A percentile compares a stretch with the other conserved stretches of the same genome.
Evolutionary conservation across 1,140 invertebrate genomes (phyloP).

Genomic region (Limonius californicus): DNA sequence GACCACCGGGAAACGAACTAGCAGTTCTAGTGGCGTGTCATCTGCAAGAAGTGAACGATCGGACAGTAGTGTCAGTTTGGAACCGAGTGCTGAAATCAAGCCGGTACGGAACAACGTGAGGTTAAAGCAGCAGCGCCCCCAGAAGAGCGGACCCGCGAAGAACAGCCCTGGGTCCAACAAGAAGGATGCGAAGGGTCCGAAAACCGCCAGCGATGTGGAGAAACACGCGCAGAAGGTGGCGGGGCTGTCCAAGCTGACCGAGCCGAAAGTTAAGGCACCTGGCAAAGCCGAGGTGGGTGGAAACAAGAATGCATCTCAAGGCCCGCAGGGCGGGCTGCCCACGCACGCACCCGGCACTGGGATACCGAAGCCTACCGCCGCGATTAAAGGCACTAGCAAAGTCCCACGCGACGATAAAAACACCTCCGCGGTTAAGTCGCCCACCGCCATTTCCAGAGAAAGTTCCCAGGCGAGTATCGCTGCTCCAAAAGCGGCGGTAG

Average conservation of each 20-base stretch:
- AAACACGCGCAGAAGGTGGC: conserved; percentile 45
- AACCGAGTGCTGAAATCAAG: conserved; percentile 40
- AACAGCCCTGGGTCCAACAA: conserved; percentile 38
- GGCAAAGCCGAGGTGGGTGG: conserved; percentile 20
- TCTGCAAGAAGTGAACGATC: conserved; percentile 78
- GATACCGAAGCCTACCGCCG: conserved; percentile 85
- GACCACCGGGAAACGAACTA: conserved; percentile 77
- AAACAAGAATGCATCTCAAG: conserved; percentile 18
- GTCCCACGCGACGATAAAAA: conserved; percentile 30
- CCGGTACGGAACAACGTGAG: conserved; percentile 33
- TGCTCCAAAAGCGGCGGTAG: conserved; percentile 56
- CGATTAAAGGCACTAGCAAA: conserved; percentile 82
- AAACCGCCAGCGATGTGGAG: conserved; percentile 40
- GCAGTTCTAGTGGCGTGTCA: conserved; percentile 82
- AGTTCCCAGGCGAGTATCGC: conserved; percentile 34
- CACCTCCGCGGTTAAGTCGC: conserved; percentile 22
- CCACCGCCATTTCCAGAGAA: conserved; percentile 36
- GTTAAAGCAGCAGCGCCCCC: conserved; percentile 37
- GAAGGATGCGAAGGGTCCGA: conserved; percentile 36
- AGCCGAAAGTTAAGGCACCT: conserved; percentile 39
- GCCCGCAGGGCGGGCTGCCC: conserved; percentile 15
- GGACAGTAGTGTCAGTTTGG: conserved; percentile 43
- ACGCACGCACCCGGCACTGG: conserved; percentile 55
- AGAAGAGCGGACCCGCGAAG: conserved; percentile 24
- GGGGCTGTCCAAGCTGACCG: conserved; percentile 39